These are phyloP conservation scores for Craniophora ligustri DNA, from an alignment of 2,888 invertebrate genomes.

Conservation along the genomic window DNA sequence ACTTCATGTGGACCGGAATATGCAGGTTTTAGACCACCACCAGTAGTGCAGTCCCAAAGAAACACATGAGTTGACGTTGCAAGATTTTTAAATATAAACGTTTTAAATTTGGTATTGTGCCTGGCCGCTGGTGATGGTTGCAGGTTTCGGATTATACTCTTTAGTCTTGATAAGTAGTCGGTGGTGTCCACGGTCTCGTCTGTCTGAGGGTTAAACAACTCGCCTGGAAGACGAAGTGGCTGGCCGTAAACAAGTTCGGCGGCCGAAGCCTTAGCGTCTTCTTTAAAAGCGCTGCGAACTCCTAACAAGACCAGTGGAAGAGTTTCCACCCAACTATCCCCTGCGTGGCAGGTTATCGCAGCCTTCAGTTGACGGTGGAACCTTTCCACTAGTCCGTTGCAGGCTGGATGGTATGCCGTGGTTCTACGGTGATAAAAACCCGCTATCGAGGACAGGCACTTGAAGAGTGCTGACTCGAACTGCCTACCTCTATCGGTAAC, in stretches of 20 bases:
- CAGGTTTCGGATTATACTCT: not conserved
- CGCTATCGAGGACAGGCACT: not conserved
- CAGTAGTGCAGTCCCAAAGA: constrained; percentile 38
- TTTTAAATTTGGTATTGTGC: constrained; percentile 15
- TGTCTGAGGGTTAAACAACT: constrained; percentile 2
- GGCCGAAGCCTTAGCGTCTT: not conserved
- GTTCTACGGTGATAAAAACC: constrained; percentile 3
- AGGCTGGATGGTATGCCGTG: constrained; percentile 1
- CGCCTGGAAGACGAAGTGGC: constrained; percentile 7
- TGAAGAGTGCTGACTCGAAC: constrained; percentile 6
- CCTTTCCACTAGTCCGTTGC: too few species aligned
- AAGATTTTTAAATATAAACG: constrained; percentile 7
- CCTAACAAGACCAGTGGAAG: too few species aligned
- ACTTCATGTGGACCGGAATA: constrained; percentile 50
- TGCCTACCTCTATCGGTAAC: constrained; percentile 8
- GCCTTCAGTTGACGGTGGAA: constrained; percentile 11
- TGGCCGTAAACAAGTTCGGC: constrained; percentile 1
- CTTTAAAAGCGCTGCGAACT: constrained; percentile 2
- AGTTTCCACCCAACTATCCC: not conserved
- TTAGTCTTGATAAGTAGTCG: constrained; percentile 1
- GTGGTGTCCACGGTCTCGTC: constrained; percentile 2
- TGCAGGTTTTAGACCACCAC: constrained; percentile 40
- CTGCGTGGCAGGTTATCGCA: constrained; percentile 4
- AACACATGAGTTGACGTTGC: constrained; percentile 35
- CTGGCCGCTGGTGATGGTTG: constrained; percentile 7